Evolutionary conservation across 1,140 invertebrate genomes (phyloP), one percentile per base, ranked within the genome.

Genomic region (Drosophila burlai): DNA sequence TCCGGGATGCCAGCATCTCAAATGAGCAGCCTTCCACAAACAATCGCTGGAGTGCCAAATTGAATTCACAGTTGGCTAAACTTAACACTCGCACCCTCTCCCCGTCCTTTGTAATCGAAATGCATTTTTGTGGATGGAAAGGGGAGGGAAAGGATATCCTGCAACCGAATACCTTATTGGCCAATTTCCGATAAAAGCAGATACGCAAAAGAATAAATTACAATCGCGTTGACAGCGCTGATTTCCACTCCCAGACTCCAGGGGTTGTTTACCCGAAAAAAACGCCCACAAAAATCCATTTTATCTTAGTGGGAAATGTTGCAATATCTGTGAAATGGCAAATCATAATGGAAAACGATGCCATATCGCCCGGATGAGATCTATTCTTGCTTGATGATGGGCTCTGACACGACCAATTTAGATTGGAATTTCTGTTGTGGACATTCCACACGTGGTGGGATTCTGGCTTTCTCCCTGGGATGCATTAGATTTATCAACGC

Each of bases 201-300:
- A 72, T 80, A 66, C 76, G 81, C 75, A 89, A 66, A 78, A 71
- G 75, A 80, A 89, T 89, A 90, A 90, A 90, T 90, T 80, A 90
- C 73, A 81, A 85, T 72, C 63, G 50, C 59, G 55, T 71, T 85
- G 85, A 85, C 86, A 91, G 83, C 47, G 52, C 58, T 34, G 43
- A 62, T 26, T 80, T 49, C 2, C 40, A 3, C 31, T 18, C 42
- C 43, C 43, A 21, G 15, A 16, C 40, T 50, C 5, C 66, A 81
- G 64, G 83, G 83, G 83, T 83, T 73, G 83, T 62, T 61, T 65
- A 76, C 46, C 63, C 42, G 26, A 46, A 21, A 55, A 63, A 45
- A 80, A 87, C 83, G 81, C 83, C 83, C 84, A 77, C 81, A 36
- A 40, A 59, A 72, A 60, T 61, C 55, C 57, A 68, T 68, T 46